Evolutionary conservation across 2,888 invertebrate species (phyloP).

Genomic region (Leucophora obtusa): DNA sequence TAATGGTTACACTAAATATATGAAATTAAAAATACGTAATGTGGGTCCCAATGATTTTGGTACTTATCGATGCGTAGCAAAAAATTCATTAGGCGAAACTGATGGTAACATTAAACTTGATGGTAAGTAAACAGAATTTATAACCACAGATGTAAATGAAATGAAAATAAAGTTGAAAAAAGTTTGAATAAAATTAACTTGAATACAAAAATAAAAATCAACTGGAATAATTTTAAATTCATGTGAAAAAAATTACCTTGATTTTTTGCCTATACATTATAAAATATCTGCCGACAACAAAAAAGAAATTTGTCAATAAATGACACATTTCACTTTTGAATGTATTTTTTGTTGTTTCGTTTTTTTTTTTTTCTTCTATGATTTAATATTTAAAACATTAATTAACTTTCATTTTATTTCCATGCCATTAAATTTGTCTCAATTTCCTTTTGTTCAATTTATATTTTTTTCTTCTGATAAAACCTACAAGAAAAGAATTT

Average conservation of each 20-base stretch:
- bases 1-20: constrained; percentile 92
- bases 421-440: constrained; percentile 54
- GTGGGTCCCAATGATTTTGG: constrained; percentile 90
- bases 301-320: constrained; percentile 13
- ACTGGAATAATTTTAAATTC: background rate
- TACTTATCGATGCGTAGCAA: constrained; percentile 93
- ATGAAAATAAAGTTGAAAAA: background rate
- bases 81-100: constrained; percentile 93
- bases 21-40: constrained; percentile 92
- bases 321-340: constrained; percentile 21
- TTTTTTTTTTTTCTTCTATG: background rate
- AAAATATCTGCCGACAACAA: background rate
- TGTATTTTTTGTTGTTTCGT: constrained; percentile 1
- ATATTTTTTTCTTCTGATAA: background rate
- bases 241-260: background rate
- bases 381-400: constrained; percentile 52
- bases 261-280: background rate
- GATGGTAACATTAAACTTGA: constrained; percentile 93
- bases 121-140: constrained; percentile 81
- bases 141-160: background rate
- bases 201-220: background rate
- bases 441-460: constrained; percentile 34
- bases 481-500: background rate
- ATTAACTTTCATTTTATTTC: constrained; percentile 58
- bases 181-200: background rate